phyloP scores from a whole-genome alignment of 1,140 invertebrate genomes.

The Drosophila kurseongensis region DNA sequence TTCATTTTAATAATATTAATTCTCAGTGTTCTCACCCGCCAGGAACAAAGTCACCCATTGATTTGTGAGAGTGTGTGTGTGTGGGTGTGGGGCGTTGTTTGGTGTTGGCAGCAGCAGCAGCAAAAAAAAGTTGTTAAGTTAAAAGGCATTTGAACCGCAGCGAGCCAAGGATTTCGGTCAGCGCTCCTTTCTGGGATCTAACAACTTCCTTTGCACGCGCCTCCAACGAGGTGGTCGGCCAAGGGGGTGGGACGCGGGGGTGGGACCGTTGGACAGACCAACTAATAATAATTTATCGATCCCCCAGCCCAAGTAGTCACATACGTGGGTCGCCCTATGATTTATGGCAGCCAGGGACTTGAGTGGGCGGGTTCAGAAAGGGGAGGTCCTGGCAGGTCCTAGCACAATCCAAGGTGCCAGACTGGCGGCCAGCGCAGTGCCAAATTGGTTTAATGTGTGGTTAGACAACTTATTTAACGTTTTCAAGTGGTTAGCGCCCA shows the following conservation, averaged over 20 bases:
- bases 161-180: slow-evolving; percentile 74
- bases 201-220: slow-evolving; percentile 74
- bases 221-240: slow-evolving; percentile 32
- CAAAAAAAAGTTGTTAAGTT: slow-evolving; percentile 82
- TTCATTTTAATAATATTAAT: neutral
- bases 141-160: slow-evolving; percentile 83
- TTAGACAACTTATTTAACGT: slow-evolving; percentile 83
- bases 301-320: slow-evolving; percentile 80
- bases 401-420: slow-evolving; percentile 66
- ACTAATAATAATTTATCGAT: slow-evolving; percentile 84
- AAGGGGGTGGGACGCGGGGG: slow-evolving; percentile 1
- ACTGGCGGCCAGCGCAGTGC: slow-evolving; percentile 66
- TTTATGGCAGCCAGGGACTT: slow-evolving; percentile 68
- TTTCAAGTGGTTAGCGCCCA: slow-evolving; percentile 75
- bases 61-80: slow-evolving; percentile 54
- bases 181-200: slow-evolving; percentile 66
- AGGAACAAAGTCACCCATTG: slow-evolving; percentile 74
- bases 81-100: slow-evolving; percentile 43
- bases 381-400: slow-evolving; percentile 19
- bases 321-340: slow-evolving; percentile 76
- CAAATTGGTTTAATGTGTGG: slow-evolving; percentile 82
- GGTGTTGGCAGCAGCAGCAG: slow-evolving; percentile 69
- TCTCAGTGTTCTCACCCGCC: slow-evolving; percentile 24
- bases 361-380: slow-evolving; percentile 31
- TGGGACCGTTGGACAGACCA: slow-evolving; percentile 47